phyloP scores from a whole-genome alignment of 2,113 vertebrate genomes.

The Lota lota region DNA sequence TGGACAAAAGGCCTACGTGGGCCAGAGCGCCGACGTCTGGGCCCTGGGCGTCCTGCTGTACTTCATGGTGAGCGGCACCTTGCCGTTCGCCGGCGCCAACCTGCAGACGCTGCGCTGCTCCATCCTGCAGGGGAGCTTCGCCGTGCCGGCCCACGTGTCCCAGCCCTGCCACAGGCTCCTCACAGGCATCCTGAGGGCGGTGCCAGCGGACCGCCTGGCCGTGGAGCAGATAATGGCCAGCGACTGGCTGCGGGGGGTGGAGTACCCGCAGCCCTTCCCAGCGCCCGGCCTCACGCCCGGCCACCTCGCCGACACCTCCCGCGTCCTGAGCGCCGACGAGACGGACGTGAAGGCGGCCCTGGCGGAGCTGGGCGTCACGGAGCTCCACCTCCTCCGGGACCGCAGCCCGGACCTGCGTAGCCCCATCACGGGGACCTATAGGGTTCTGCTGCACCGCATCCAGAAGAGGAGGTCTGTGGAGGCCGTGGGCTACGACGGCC shows the following conservation, averaged over 20 bases:
- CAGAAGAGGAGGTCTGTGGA: constrained; percentile 58
- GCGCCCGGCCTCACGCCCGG: constrained; percentile 36
- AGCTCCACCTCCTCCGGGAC: constrained; percentile 59
- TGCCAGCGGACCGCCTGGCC: constrained; percentile 56
- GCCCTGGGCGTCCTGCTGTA: constrained; percentile 73
- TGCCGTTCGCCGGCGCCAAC: constrained; percentile 69
- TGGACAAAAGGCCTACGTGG: constrained; percentile 57
- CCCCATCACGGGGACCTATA: constrained; percentile 65
- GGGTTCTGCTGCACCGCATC: constrained; percentile 66
- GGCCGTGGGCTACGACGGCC: constrained; percentile 34
- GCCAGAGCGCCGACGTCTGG: constrained; percentile 67
- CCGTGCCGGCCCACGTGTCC: constrained; percentile 59
- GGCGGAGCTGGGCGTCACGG: constrained; percentile 62
- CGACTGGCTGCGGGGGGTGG: constrained; percentile 61
- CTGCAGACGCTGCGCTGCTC: constrained; percentile 52
- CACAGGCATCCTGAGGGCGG: constrained; percentile 54
- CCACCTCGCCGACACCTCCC: constrained; percentile 44
- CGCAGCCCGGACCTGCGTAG: constrained; percentile 47
- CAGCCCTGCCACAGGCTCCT: constrained; percentile 61
- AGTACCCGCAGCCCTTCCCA: constrained; percentile 51
- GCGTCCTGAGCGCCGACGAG: constrained; percentile 55
- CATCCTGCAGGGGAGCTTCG: constrained; percentile 69
- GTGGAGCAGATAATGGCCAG: constrained; percentile 52
- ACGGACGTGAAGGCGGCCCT: constrained; percentile 53
- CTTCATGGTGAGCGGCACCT: constrained; percentile 70